These are phyloP conservation scores for Archips crataeganus DNA, from an alignment of 2,888 invertebrate genomes.

Conservation along the genomic window DNA sequence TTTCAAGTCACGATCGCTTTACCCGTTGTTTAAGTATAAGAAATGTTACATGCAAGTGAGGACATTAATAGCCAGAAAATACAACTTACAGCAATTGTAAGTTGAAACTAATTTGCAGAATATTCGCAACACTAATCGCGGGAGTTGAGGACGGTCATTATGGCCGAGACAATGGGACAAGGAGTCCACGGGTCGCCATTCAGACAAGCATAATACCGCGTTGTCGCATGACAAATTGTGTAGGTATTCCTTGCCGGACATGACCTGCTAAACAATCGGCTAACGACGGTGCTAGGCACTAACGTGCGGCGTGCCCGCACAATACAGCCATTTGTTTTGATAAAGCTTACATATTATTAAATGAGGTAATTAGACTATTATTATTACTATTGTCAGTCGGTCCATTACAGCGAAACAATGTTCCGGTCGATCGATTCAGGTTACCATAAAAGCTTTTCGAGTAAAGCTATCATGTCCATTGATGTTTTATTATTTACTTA, in stretches of 20 bases:
- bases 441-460: slow-evolving; percentile 4
- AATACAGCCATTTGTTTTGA: slow-evolving; percentile 18
- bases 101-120: slow-evolving; percentile 37
- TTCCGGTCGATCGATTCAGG: background rate
- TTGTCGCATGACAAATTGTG: slow-evolving; percentile 44
- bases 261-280: slow-evolving; percentile 33
- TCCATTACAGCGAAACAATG: slow-evolving; percentile 1
- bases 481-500: background rate
- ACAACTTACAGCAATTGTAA: slow-evolving; percentile 19
- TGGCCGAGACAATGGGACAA: slow-evolving; percentile 40
- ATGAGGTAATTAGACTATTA: background rate
- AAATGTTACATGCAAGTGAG: background rate
- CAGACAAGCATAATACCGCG: slow-evolving; percentile 42
- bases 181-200: slow-evolving; percentile 43
- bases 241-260: slow-evolving; percentile 35
- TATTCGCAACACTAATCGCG: slow-evolving; percentile 40
- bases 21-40: too few species aligned
- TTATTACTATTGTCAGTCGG: background rate
- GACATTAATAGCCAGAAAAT: slow-evolving; percentile 2
- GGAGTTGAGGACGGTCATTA: slow-evolving; percentile 39
- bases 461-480: background rate
- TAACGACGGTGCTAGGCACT: slow-evolving; percentile 26
- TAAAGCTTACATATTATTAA: slow-evolving; percentile 17
- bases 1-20: too few species aligned
- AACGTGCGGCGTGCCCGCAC: slow-evolving; percentile 7